Conservation (phyloP, 2,888 invertebrate species). For the Deilephila porcellus region DNA sequence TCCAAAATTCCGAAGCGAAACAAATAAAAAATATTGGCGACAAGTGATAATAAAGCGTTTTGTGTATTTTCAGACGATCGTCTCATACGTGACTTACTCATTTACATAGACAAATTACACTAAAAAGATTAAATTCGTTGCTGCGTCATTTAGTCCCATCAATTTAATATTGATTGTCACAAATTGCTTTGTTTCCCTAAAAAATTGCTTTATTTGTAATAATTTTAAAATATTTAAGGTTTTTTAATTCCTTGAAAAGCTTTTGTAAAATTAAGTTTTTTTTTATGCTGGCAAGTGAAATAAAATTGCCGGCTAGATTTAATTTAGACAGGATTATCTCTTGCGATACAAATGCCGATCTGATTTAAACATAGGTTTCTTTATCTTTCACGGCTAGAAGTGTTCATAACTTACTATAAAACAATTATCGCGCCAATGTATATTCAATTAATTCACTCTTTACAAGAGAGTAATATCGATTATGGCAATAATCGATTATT, state of each 20-base stretch:
- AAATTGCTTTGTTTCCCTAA: background rate
- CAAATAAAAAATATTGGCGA: background rate
- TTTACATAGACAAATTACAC: constrained; percentile 18
- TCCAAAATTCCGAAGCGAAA: background rate
- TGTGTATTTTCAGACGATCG: background rate
- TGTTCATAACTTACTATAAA: too few species aligned
- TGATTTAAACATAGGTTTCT: too few species aligned
- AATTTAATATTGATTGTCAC: background rate
- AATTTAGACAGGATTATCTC: too few species aligned
- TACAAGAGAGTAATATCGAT: too few species aligned
- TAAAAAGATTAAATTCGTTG: constrained; percentile 19
- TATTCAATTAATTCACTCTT: too few species aligned
- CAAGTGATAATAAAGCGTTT: background rate
- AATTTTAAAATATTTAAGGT: background rate
- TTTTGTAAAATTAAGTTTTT: too few species aligned
- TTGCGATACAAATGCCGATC: too few species aligned
- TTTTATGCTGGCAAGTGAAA: too few species aligned
- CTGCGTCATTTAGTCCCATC: constrained; percentile 30
- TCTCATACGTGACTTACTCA: background rate
- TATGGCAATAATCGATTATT: too few species aligned
- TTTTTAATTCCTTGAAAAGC: background rate
- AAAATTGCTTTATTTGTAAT: background rate
- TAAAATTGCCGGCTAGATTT: too few species aligned
- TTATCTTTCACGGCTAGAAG: too few species aligned
- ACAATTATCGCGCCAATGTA: too few species aligned